These are phyloP conservation scores for Leptobrachium ailaonicum DNA, from an alignment of 2,113 vertebrate species.

Conservation along the genomic window DNA sequence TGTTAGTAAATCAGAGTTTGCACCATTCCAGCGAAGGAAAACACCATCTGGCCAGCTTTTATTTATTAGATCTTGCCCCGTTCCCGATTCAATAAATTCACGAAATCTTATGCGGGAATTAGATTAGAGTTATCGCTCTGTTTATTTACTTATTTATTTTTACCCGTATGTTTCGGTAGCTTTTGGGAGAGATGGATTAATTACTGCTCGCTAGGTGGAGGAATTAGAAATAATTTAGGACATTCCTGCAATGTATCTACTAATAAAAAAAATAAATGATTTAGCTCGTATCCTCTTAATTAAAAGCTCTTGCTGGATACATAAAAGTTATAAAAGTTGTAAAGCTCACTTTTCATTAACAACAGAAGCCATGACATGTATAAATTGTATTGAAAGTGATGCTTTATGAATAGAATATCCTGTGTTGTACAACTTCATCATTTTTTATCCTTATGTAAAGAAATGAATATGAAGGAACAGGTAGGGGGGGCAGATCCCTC, in stretches of 20 bases:
- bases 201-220: neutral
- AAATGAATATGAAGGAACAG: no score
- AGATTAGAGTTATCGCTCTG: constrained; percentile 56
- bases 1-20: constrained; percentile 55
- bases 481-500: no score
- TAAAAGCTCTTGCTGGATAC: neutral
- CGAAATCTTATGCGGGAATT: constrained; percentile 64
- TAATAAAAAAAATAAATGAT: neutral
- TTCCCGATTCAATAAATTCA: constrained; percentile 63
- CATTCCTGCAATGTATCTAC: neutral
- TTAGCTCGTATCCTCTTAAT: neutral
- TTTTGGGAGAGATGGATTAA: neutral
- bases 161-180: constrained; percentile 52
- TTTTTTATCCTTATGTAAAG: no score
- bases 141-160: constrained; percentile 10
- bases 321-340: no score
- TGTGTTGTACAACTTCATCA: no score
- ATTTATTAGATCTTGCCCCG: constrained; percentile 64
- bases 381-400: no score
- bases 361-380: no score
- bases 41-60: constrained; percentile 58
- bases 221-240: neutral
- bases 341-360: no score
- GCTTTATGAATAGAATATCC: no score
- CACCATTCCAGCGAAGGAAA: constrained; percentile 54